Evolutionary conservation across 35 echinoderm and acorn worm genomes (phyloP).

Genomic region (Diadema setosum): DNA sequence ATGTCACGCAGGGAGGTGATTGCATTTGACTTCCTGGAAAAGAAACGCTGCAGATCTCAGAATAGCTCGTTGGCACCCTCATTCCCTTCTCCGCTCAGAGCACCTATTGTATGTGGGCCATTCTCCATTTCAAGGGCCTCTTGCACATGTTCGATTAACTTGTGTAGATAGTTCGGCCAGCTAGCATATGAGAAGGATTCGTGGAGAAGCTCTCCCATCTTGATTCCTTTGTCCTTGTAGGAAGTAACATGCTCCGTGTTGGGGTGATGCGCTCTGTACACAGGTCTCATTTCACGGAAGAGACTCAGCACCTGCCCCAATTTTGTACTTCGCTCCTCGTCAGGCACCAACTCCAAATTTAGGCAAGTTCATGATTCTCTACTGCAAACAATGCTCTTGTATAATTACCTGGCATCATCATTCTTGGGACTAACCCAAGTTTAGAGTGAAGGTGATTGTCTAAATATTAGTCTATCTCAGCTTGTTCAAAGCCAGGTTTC

Average conservation of each 20-base stretch:
- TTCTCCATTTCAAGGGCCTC: constrained; percentile 15
- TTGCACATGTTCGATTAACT: constrained; percentile 48
- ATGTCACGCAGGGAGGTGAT: background rate
- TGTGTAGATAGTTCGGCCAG: constrained; percentile 33
- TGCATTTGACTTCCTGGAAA: background rate
- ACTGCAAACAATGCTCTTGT: background rate
- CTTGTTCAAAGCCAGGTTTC: background rate
- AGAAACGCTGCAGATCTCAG: background rate
- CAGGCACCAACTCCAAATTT: background rate
- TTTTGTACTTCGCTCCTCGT: background rate
- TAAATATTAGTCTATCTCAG: background rate
- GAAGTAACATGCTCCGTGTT: background rate
- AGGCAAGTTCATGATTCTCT: background rate
- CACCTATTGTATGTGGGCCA: constrained; percentile 43
- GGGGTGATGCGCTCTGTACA: background rate
- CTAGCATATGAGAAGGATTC: background rate
- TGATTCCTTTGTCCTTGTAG: background rate
- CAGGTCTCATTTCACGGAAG: background rate
- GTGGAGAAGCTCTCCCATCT: constrained; percentile 15
- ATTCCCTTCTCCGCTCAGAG: constrained; percentile 34
- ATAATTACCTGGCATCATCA: constrained; percentile 68
- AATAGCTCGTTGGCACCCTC: constrained; percentile 51
- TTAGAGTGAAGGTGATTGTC: background rate
- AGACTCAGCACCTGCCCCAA: background rate
- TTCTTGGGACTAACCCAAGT: background rate